Conservation (phyloP, 2,797 vertebrate species). For the Sebastes taczanowskii region DNA sequence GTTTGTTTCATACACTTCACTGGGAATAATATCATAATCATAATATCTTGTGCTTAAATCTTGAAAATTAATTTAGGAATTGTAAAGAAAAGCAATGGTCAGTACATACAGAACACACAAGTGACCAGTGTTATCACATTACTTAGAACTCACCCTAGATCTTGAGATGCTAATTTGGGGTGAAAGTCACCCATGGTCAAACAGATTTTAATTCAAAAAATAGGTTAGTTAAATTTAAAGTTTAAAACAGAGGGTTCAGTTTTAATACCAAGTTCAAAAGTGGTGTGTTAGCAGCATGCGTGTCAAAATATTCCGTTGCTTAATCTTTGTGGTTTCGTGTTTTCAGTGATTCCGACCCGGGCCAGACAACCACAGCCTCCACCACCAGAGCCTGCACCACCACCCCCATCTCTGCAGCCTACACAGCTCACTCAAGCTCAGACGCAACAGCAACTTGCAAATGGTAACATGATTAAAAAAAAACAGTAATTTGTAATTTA, state of each 20-base stretch:
- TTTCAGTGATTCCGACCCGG: constrained; percentile 88
- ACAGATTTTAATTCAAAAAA: background rate
- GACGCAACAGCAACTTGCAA: constrained; percentile 91
- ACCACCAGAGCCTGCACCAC: constrained; percentile 82
- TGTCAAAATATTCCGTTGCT: background rate
- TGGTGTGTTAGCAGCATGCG: background rate
- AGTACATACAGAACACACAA: background rate
- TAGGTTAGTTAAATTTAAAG: background rate
- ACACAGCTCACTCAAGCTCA: constrained; percentile 82
- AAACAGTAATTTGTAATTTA: background rate
- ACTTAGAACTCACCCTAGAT: background rate
- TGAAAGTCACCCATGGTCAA: background rate
- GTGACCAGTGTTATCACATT: background rate
- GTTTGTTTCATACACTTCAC: constrained; percentile 73
- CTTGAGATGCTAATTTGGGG: background rate
- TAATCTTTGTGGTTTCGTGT: constrained; percentile 17
- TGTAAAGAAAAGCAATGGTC: background rate
- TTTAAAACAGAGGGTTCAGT: background rate
- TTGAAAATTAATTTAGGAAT: background rate
- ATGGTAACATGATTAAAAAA: constrained; percentile 85
- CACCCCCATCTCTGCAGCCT: constrained; percentile 75
- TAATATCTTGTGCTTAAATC: background rate
- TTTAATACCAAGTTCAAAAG: background rate
- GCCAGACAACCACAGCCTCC: constrained; percentile 87
- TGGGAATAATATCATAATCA: background rate